Evolutionary conservation across 2,113 vertebrate genomes (phyloP).

Genomic region (Vicugna pacos): DNA sequence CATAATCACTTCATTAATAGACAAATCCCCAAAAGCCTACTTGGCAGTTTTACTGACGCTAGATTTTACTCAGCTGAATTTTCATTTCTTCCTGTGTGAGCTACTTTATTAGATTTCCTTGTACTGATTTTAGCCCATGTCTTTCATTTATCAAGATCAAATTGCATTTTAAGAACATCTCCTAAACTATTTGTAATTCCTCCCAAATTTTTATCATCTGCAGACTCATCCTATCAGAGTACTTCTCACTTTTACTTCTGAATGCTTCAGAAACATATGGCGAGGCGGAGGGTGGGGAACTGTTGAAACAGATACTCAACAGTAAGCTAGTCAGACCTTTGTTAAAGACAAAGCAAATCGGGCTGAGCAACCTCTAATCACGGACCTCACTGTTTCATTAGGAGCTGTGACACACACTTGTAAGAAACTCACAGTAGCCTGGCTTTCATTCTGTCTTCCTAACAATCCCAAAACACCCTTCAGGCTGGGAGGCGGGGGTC

Average conservation of each 20-base stretch:
- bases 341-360: background rate
- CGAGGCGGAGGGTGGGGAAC: background rate
- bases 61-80: background rate
- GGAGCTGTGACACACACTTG: background rate
- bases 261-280: background rate
- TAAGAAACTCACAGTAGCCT: slow-evolving; percentile 21
- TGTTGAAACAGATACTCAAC: background rate
- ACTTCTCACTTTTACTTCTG: slow-evolving; percentile 21
- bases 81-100: slow-evolving; percentile 7
- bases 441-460: background rate
- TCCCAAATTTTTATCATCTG: slow-evolving; percentile 2
- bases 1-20: background rate
- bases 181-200: background rate
- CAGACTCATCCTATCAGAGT: background rate
- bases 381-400: background rate
- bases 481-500: background rate
- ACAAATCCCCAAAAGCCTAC: background rate
- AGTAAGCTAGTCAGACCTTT: background rate
- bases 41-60: background rate
- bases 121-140: background rate
- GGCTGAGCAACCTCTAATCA: background rate
- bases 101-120: slow-evolving; percentile 51
- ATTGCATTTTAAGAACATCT: slow-evolving; percentile 42
- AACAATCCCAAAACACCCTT: background rate
- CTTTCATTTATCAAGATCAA: slow-evolving; percentile 53